Conservation (phyloP, 2,797 vertebrate species). For the Leuciscus waleckii region DNA sequence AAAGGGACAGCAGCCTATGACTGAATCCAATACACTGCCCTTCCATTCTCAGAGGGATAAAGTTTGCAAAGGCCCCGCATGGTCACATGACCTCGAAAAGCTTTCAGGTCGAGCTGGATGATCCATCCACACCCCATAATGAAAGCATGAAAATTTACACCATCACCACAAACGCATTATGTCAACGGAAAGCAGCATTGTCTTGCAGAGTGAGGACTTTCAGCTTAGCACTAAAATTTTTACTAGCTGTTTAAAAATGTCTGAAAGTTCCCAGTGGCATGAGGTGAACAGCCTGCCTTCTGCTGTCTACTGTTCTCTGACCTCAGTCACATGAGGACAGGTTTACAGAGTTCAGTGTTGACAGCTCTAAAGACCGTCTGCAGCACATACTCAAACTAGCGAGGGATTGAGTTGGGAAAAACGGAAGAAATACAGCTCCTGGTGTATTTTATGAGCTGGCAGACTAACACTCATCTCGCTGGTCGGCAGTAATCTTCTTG, state of each 20-base stretch:
- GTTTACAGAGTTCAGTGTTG: slow-evolving; percentile 38
- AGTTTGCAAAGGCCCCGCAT: slow-evolving; percentile 44
- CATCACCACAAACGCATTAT: neutral
- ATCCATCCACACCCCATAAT: neutral
- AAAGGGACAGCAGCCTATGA: slow-evolving; percentile 42
- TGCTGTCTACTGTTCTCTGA: slow-evolving; percentile 26
- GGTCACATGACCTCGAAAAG: slow-evolving; percentile 49
- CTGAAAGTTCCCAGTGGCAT: neutral
- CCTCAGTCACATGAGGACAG: slow-evolving; percentile 32
- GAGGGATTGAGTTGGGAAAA: neutral
- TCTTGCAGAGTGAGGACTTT: neutral
- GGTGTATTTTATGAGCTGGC: slow-evolving; percentile 17
- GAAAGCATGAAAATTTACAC: neutral
- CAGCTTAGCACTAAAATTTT: neutral
- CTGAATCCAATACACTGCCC: neutral
- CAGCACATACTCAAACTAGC: neutral
- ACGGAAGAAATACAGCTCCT: slow-evolving; percentile 15
- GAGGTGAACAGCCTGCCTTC: slow-evolving; percentile 15
- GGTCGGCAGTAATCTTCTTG: slow-evolving; percentile 28
- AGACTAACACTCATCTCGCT: slow-evolving; percentile 34
- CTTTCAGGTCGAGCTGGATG: neutral
- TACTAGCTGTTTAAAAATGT: slow-evolving; percentile 33
- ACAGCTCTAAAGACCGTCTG: slow-evolving; percentile 32
- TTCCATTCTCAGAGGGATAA: slow-evolving; percentile 35
- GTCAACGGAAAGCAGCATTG: slow-evolving; percentile 2